Conservation (phyloP, 2,888 invertebrate species). For the Scelioninae gen. 1 region DNA sequence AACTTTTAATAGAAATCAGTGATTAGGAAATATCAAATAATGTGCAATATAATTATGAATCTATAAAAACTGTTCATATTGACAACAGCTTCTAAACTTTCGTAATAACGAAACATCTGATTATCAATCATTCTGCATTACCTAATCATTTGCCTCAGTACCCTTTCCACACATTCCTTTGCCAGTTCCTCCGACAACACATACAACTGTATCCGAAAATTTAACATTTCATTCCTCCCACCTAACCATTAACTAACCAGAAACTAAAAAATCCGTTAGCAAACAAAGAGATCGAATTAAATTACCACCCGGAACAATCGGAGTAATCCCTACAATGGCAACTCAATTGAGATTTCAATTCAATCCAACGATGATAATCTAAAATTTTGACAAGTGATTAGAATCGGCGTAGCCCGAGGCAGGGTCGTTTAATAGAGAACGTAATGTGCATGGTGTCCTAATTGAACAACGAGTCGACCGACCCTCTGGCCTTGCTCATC, state of each 20-base stretch:
- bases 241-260: conserved; percentile 10
- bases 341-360: conserved; percentile 42
- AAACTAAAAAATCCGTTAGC: conserved; percentile 22
- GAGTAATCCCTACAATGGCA: conserved; percentile 23
- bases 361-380: conserved; percentile 43
- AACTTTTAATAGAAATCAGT: not conserved
- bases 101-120: conserved; percentile 13
- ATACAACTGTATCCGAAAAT: conserved; percentile 11
- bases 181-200: conserved; percentile 1
- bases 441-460: conserved; percentile 44
- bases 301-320: conserved; percentile 25
- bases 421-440: conserved; percentile 40
- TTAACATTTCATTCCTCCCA: conserved; percentile 8
- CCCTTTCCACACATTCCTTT: not conserved
- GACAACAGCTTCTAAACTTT: not conserved
- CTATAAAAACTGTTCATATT: not conserved
- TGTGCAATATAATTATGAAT: not conserved
- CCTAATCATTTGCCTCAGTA: conserved; percentile 1
- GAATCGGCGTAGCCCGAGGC: conserved; percentile 32
- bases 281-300: conserved; percentile 28
- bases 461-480: conserved; percentile 42
- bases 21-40: not conserved
- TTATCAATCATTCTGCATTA: conserved; percentile 4
- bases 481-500: conserved; percentile 46
- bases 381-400: conserved; percentile 60